Conservation (phyloP, 2,888 invertebrate species). For the Mystacides longicornis region DNA sequence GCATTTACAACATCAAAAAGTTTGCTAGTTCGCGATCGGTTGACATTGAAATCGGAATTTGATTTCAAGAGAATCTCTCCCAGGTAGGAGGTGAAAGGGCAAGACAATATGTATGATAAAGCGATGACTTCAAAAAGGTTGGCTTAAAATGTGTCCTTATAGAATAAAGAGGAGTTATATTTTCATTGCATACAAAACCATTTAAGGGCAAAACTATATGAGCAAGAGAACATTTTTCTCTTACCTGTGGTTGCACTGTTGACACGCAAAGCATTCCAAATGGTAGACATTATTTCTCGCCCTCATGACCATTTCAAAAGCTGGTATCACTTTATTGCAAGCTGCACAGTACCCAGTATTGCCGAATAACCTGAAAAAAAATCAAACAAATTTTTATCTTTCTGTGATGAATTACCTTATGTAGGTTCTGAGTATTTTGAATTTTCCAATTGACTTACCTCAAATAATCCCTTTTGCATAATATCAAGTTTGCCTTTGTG, state of each 20-base stretch:
- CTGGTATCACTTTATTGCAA: constrained; percentile 95
- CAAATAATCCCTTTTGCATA: constrained; percentile 94
- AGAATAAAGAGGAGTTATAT: too few species aligned
- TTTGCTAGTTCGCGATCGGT: too few species aligned
- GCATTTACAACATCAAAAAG: too few species aligned
- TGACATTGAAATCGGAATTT: too few species aligned
- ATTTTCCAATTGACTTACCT: constrained; percentile 48
- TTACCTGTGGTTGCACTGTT: constrained; percentile 97
- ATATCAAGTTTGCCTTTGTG: constrained; percentile 89
- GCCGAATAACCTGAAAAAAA: constrained; percentile 71
- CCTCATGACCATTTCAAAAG: constrained; percentile 99
- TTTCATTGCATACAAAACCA: too few species aligned
- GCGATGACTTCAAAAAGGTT: too few species aligned
- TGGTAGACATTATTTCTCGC: constrained; percentile 96
- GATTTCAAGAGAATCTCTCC: too few species aligned
- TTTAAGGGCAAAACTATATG: too few species aligned
- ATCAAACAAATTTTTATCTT: neutral
- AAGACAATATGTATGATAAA: too few species aligned
- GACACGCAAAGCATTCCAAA: constrained; percentile 96
- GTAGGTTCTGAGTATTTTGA: neutral
- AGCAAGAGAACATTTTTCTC: too few species aligned
- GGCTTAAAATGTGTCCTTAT: too few species aligned
- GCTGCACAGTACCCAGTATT: constrained; percentile 95
- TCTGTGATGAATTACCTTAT: neutral
- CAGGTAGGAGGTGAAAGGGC: too few species aligned